phyloP scores from a whole-genome alignment of 1,140 invertebrate genomes.

The Colletes latitarsis region DNA sequence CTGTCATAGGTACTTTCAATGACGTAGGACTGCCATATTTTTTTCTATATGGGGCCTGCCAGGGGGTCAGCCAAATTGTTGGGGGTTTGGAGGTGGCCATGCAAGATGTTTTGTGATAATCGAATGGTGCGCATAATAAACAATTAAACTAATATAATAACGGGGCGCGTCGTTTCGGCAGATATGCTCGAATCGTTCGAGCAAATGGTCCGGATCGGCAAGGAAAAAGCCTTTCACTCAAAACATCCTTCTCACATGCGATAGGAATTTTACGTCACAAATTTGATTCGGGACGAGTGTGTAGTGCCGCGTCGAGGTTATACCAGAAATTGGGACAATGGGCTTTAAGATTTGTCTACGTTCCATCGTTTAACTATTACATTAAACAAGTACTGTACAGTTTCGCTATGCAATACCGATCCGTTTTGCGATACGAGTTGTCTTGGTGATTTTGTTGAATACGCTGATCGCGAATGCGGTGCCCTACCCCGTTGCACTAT shows the following conservation, averaged over 20 bases:
- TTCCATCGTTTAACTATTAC: constrained; percentile 19
- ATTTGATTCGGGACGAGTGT: constrained; percentile 38
- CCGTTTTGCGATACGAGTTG: constrained; percentile 34
- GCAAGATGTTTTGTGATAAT: constrained; percentile 73
- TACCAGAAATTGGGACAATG: constrained; percentile 56
- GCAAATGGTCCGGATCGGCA: constrained; percentile 37
- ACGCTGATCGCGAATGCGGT: constrained; percentile 51
- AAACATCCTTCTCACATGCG: constrained; percentile 49
- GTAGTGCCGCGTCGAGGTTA: constrained; percentile 54
- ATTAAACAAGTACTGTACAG: constrained; percentile 20
- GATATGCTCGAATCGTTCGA: constrained; percentile 59
- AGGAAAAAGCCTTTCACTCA: constrained; percentile 53
- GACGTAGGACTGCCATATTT: constrained; percentile 77
- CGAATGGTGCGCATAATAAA: constrained; percentile 73
- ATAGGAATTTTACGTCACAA: constrained; percentile 54
- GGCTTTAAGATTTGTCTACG: not conserved
- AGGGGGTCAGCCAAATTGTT: constrained; percentile 75
- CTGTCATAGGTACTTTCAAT: constrained; percentile 59
- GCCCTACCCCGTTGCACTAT: constrained; percentile 68
- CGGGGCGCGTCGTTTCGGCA: constrained; percentile 52
- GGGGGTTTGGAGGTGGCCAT: constrained; percentile 70
- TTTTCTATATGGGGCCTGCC: constrained; percentile 72
- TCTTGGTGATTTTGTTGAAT: constrained; percentile 55
- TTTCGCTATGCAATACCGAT: constrained; percentile 32
- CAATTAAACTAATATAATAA: constrained; percentile 61